phyloP scores from a whole-genome alignment of 2,113 vertebrate genomes.

The Egretta garzetta region DNA sequence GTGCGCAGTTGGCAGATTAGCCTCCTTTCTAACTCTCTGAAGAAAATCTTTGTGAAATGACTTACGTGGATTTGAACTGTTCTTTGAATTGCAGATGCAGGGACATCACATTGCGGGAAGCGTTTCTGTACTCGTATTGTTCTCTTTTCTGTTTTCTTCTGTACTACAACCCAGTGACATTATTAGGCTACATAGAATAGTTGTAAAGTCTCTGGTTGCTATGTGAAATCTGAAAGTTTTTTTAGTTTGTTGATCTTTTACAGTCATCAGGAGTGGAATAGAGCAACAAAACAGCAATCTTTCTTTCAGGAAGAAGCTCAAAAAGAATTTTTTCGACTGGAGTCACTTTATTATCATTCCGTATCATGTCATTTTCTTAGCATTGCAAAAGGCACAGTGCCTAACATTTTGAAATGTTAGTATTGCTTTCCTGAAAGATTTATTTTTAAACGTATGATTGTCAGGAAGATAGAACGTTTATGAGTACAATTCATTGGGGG shows the following conservation, averaged over 20 bases:
- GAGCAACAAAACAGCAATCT: constrained; percentile 8
- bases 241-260: constrained; percentile 27
- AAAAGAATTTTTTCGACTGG: constrained; percentile 2
- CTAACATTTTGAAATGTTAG: constrained; percentile 49
- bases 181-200: constrained; percentile 45
- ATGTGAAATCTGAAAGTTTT: not conserved
- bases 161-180: constrained; percentile 22
- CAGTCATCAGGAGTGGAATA: constrained; percentile 1
- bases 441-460: constrained; percentile 47
- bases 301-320: constrained; percentile 41
- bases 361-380: constrained; percentile 26
- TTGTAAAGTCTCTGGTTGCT: not conserved
- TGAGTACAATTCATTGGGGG: not conserved
- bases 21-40: not conserved
- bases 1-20: not conserved
- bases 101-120: not conserved
- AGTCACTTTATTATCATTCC: constrained; percentile 46
- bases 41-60: not conserved
- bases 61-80: not conserved
- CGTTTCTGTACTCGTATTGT: not conserved
- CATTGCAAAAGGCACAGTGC: constrained; percentile 20
- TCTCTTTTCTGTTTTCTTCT: constrained; percentile 22
- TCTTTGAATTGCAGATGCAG: constrained; percentile 48
- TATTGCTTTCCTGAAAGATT: constrained; percentile 19
- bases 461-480: constrained; percentile 36